phyloP scores from a whole-genome alignment of 1,140 invertebrate genomes.

The Eupeodes corollae region DNA sequence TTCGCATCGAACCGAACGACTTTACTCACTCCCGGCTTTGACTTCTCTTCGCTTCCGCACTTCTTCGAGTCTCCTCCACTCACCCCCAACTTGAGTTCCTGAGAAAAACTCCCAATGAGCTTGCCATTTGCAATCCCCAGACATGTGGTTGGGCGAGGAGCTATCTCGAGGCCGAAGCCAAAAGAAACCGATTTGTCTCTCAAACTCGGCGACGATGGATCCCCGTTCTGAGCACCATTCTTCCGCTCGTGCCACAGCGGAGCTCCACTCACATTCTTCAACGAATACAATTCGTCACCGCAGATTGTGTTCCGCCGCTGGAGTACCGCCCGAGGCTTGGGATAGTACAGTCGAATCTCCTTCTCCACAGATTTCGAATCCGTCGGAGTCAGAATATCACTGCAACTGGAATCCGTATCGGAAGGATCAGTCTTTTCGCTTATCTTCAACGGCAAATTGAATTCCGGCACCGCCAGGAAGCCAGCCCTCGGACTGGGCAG shows the following conservation, averaged over 20 bases:
- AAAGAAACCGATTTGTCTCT: constrained; percentile 57
- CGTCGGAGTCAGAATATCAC: constrained; percentile 33
- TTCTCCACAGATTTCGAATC: constrained; percentile 23
- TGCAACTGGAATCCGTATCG: constrained; percentile 34
- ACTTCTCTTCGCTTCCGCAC: constrained; percentile 23
- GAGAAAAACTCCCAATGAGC: constrained; percentile 1
- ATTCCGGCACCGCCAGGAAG: constrained; percentile 52
- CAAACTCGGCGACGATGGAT: constrained; percentile 39
- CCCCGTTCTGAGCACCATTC: constrained; percentile 16
- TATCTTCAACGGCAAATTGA: constrained; percentile 44
- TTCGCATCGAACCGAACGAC: constrained; percentile 34
- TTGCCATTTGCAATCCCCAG: constrained; percentile 39
- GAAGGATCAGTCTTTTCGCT: constrained; percentile 28
- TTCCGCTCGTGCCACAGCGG: constrained; percentile 27
- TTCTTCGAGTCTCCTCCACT: constrained; percentile 15
- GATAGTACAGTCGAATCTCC: constrained; percentile 51
- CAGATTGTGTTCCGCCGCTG: constrained; percentile 80
- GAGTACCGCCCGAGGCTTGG: constrained; percentile 60
- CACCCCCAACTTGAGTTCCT: constrained; percentile 2
- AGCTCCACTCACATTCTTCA: constrained; percentile 19
- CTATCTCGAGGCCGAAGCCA: constrained; percentile 54
- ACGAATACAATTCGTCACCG: constrained; percentile 40
- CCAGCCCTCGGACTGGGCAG: constrained; percentile 53
- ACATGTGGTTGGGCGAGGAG: constrained; percentile 54
- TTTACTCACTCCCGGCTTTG: constrained; percentile 33